A percentile compares a stretch with the other conserved stretches of the same genome.
These are phyloP conservation scores for Agonum fuliginosum DNA, from an alignment of 2,888 invertebrate species.

Conservation along the genomic window DNA sequence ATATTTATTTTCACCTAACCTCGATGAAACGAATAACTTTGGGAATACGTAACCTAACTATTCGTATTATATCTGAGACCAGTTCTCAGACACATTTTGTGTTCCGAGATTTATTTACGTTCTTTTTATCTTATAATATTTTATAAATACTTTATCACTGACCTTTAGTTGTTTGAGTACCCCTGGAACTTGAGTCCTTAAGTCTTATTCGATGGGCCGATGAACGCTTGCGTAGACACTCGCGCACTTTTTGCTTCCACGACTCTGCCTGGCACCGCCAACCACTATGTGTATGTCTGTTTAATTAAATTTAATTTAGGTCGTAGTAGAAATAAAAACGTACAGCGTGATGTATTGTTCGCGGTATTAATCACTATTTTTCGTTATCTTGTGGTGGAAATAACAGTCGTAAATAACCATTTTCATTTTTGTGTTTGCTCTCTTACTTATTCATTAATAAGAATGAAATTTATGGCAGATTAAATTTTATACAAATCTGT, in stretches of 20 bases:
- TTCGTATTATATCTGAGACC: no score
- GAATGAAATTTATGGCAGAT: constrained; percentile 34
- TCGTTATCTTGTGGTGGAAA: constrained; percentile 47
- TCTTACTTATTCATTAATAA: constrained; percentile 44
- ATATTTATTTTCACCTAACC: no score
- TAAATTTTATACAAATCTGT: constrained; percentile 34
- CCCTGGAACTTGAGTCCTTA: background rate
- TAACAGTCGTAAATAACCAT: constrained; percentile 55
- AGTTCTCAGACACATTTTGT: no score
- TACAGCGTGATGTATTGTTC: constrained; percentile 55
- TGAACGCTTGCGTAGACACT: constrained; percentile 32
- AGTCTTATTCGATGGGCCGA: constrained; percentile 34
- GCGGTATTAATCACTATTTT: constrained; percentile 55
- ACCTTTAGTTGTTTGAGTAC: constrained; percentile 21
- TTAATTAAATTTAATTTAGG: constrained; percentile 60
- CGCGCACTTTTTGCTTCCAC: constrained; percentile 43
- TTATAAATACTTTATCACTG: no score
- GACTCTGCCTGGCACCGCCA: constrained; percentile 33
- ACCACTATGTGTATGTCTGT: constrained; percentile 46
- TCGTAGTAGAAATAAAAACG: constrained; percentile 56
- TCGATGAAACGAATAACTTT: no score
- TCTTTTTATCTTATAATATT: background rate
- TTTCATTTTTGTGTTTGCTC: constrained; percentile 45
- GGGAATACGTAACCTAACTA: no score
- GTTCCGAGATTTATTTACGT: background rate